Base-by-base conservation (phyloP, 2,797 vertebrate species). In the Anniella stebbinsi region DNA sequence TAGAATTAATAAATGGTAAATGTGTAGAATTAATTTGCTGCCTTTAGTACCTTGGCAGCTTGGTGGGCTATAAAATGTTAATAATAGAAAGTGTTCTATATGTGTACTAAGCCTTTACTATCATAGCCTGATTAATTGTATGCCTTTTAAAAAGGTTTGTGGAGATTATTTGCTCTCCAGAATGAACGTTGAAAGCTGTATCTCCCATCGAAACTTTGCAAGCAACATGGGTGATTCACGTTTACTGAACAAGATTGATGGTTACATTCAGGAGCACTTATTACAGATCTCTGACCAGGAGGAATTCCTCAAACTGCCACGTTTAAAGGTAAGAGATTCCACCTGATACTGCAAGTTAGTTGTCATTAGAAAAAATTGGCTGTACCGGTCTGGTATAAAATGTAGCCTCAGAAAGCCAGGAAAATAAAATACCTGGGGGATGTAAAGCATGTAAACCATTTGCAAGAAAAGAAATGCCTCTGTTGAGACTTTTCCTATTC, bases 291-390 rank as follows among this genome's bases (percentile, higher is more conserved):
- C 98, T 13, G 98, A 99, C 96, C 99, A 99, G 95, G 99, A 99
- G 73, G 98, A 99, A 95, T 99, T 99, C 95, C 98, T 99, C 91
- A 99, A 99, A 97, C 98, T 99, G 88, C 99, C 99, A 94, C 98
- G 99, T 83, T 98, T 99, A 96, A 99, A 99, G 98, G 99, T 99
- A 89, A 94, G 94, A 48, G 67, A 57, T 45, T 30, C 18, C 8
- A 18, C 63, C 30, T 69, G 1, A 8, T 70, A 11, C 18, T n/a
- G 11, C 11, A 70, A 28, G 54, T 78, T 69, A 69, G 30, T 69
- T 54, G 84, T 63, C 60, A 63, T 63, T 63, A 36, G 41, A 2
- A 86, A 15, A 13, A 70, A 23, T n/a, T 33, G 51, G 33, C 0
- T 2, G n/a, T 84, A 84, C 28, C 23, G 5, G 45, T 48, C 41